Conservation (phyloP, 2,797 vertebrate species). For the Oophaga sylvatica region DNA sequence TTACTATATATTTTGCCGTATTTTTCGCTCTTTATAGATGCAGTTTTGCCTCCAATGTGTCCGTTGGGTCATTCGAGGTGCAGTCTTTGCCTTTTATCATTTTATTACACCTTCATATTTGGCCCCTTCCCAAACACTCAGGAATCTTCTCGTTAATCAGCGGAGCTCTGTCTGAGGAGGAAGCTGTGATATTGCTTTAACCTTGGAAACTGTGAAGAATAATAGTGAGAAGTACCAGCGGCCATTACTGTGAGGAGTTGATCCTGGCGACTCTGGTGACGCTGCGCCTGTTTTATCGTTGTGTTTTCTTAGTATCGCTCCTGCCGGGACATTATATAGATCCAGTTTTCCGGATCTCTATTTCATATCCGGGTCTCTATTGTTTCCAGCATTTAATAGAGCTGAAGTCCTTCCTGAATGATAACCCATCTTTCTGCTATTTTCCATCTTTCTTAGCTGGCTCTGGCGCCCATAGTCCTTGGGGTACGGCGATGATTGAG, state of each 20-base stretch:
- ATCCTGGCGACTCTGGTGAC: slow-evolving; percentile 1
- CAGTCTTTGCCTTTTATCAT: neutral
- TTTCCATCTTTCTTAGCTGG: neutral
- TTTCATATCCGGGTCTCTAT: slow-evolving; percentile 2
- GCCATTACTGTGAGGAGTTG: slow-evolving; percentile 5
- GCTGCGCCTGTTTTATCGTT: neutral
- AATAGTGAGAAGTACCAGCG: slow-evolving; percentile 4
- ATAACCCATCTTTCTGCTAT: neutral
- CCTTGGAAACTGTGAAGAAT: slow-evolving; percentile 24
- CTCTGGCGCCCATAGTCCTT: neutral
- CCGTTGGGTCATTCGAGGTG: neutral
- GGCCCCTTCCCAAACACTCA: neutral
- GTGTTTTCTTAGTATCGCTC: slow-evolving; percentile 34
- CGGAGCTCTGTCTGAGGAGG: slow-evolving; percentile 29
- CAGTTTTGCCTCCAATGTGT: neutral
- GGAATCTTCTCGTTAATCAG: neutral
- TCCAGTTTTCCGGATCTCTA: slow-evolving; percentile 2
- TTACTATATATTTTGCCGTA: neutral
- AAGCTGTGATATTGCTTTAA: slow-evolving; percentile 45
- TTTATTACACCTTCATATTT: neutral
- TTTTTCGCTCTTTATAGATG: neutral
- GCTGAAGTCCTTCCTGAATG: slow-evolving; percentile 7
- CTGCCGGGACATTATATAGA: neutral
- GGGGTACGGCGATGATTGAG: neutral
- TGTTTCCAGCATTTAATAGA: slow-evolving; percentile 4